These are phyloP conservation scores for Corythoichthys haematopterus DNA, from an alignment of 2,113 vertebrate species.

Conservation along the genomic window DNA sequence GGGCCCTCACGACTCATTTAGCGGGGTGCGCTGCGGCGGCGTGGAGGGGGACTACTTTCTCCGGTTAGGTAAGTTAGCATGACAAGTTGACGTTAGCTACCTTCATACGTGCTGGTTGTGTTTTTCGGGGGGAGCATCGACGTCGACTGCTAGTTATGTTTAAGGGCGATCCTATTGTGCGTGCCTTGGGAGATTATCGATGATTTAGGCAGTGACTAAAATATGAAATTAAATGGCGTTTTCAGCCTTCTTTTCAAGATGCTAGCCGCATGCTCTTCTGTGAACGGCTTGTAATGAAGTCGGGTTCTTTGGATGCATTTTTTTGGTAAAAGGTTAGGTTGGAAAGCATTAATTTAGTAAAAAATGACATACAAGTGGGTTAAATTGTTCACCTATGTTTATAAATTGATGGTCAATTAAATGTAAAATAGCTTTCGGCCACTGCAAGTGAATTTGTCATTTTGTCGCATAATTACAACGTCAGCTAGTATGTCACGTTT, in stretches of 20 bases:
- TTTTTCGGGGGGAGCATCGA: neutral
- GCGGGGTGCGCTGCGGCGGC: conserved; percentile 19
- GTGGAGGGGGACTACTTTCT: conserved; percentile 50
- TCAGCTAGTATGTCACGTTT: no score
- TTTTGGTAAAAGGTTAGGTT: no score
- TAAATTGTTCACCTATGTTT: no score
- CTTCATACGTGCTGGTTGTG: conserved; percentile 29
- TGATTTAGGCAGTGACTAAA: neutral
- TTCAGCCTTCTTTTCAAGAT: neutral
- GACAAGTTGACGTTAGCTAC: conserved; percentile 34
- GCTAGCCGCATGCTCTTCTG: conserved; percentile 1
- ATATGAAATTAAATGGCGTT: neutral
- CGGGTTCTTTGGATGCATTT: neutral
- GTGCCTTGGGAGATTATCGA: neutral
- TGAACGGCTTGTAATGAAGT: conserved; percentile 15
- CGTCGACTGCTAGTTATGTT: neutral
- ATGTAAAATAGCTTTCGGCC: no score
- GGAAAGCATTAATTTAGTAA: no score
- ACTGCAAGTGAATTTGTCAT: no score
- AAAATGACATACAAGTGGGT: no score
- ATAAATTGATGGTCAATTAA: no score
- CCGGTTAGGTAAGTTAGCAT: conserved; percentile 65
- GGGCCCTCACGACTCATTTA: conserved; percentile 3
- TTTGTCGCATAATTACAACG: no score
- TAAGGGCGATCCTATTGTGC: neutral